Percentiles rank a stretch among this genome's conserved stretches.
Conservation (phyloP, 2,888 invertebrate genomes). For the Keiferia lycopersicella region DNA sequence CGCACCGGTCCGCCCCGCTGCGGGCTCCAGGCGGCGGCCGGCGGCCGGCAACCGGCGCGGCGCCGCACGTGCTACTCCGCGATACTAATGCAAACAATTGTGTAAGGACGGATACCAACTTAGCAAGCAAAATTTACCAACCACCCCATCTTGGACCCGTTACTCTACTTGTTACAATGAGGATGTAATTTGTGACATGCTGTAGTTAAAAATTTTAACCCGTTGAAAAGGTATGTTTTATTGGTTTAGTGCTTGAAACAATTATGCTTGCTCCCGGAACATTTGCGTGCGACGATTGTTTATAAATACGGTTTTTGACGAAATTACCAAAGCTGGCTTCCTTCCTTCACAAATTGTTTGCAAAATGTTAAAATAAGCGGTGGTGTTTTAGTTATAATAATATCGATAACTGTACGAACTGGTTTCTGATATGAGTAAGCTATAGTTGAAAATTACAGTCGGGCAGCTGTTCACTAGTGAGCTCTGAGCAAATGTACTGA, state of each 20-base stretch:
- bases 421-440: slow-evolving; percentile 1
- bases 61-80: slow-evolving; percentile 35
- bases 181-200: slow-evolving; percentile 76
- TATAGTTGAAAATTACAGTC: slow-evolving; percentile 3
- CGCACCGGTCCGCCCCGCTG: slow-evolving; percentile 43
- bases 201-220: slow-evolving; percentile 74
- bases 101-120: slow-evolving; percentile 79
- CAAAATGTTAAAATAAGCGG: slow-evolving; percentile 75
- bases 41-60: slow-evolving; percentile 37
- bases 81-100: slow-evolving; percentile 79
- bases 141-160: slow-evolving; percentile 57
- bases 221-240: slow-evolving; percentile 79
- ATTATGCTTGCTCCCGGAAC: slow-evolving; percentile 70
- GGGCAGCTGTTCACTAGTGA: slow-evolving; percentile 13
- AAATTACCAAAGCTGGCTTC: slow-evolving; percentile 85
- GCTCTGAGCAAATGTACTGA: slow-evolving; percentile 4
- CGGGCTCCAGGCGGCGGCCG: slow-evolving; percentile 39
- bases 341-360: slow-evolving; percentile 93
- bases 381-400: slow-evolving; percentile 8
- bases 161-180: slow-evolving; percentile 56
- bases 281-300: slow-evolving; percentile 59
- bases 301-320: slow-evolving; percentile 41
- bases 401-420: neutral
- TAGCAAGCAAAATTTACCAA: slow-evolving; percentile 63
- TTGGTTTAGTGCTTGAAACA: slow-evolving; percentile 74